These are phyloP conservation scores for Ferrisia virgata DNA, from an alignment of 2,888 invertebrate genomes.

Conservation along the genomic window DNA sequence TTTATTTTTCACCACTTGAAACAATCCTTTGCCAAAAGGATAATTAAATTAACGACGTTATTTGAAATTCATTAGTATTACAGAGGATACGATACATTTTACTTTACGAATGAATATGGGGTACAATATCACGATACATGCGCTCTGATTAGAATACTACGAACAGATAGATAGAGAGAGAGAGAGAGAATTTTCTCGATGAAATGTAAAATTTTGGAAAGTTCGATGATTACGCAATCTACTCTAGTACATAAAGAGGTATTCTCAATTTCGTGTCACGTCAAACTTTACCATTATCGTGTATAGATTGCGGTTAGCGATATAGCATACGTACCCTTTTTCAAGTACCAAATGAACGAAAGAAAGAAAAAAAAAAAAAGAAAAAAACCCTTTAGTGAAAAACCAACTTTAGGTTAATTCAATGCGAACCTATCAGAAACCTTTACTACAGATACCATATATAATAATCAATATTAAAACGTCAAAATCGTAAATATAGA, in stretches of 20 bases:
- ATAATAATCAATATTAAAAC: neutral
- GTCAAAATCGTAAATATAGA: neutral
- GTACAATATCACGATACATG: neutral
- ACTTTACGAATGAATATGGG: neutral
- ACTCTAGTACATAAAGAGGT: neutral
- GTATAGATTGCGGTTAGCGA: neutral
- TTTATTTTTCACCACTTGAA: constrained; percentile 5
- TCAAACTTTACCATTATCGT: neutral
- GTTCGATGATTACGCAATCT: neutral
- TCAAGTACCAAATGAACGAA: neutral
- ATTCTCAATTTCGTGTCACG: neutral
- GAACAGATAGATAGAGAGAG: no score
- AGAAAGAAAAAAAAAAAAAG: no score
- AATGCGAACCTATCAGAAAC: neutral
- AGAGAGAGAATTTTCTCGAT: neutral
- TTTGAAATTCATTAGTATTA: neutral
- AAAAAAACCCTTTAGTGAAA: neutral
- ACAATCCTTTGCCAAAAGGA: neutral
- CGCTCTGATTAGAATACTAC: neutral
- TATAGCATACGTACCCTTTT: neutral
- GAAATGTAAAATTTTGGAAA: neutral
- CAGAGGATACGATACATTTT: neutral
- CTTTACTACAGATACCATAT: neutral
- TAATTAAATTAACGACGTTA: constrained; percentile 2
- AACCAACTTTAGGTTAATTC: neutral